Evolutionary conservation across 2,888 invertebrate species (phyloP).

Genomic region (Nymphalis urticae): DNA sequence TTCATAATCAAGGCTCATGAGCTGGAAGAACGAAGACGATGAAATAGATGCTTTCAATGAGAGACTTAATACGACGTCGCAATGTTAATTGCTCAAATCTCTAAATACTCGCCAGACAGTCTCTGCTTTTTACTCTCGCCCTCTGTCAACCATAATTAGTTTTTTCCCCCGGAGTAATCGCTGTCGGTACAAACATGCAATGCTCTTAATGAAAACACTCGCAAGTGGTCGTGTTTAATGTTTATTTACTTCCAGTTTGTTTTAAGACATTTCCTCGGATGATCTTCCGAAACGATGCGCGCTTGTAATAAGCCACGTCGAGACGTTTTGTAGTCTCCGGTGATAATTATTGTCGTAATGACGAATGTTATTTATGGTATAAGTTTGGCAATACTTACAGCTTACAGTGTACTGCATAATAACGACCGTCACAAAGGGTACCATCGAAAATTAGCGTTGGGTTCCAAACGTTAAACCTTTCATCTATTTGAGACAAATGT

Average conservation of each 20-base stretch:
- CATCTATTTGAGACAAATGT: no score
- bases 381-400: background rate
- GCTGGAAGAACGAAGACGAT: constrained; percentile 27
- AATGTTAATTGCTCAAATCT: constrained; percentile 45
- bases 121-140: constrained; percentile 50
- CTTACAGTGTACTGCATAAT: no score
- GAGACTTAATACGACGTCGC: constrained; percentile 44
- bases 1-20: constrained; percentile 17
- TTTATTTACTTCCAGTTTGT: constrained; percentile 74
- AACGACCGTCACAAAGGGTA: no score
- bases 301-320: constrained; percentile 32
- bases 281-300: constrained; percentile 50
- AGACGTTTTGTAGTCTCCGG: constrained; percentile 7
- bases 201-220: constrained; percentile 77
- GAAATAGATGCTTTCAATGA: constrained; percentile 34
- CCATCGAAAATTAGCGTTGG: no score
- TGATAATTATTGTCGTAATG: constrained; percentile 15
- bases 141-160: constrained; percentile 72
- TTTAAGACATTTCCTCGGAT: constrained; percentile 61
- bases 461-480: no score
- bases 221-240: constrained; percentile 73
- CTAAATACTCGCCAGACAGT: constrained; percentile 43
- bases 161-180: constrained; percentile 70
- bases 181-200: constrained; percentile 71
- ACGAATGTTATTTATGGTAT: background rate